Evolutionary conservation across 2,113 vertebrate genomes (phyloP).

Genomic region (Elachura formosa): DNA sequence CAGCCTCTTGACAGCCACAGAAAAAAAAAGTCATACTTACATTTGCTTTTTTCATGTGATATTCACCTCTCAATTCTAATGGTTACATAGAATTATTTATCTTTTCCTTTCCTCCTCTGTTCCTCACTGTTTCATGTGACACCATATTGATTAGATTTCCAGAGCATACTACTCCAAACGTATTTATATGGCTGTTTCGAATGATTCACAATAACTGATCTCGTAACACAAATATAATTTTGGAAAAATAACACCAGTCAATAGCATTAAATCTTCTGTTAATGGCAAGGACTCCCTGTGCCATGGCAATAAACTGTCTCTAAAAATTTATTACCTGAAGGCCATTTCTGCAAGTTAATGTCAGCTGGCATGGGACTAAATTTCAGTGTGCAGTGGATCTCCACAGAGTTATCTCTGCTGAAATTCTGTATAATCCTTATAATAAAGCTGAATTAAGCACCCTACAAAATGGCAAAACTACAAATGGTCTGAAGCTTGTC

Average conservation of each 20-base stretch:
- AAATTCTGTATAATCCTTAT: background rate
- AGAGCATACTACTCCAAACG: background rate
- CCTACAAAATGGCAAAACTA: background rate
- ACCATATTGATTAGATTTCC: constrained; percentile 21
- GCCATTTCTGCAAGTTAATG: background rate
- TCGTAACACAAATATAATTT: constrained; percentile 3
- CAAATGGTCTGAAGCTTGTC: background rate
- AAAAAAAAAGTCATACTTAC: background rate
- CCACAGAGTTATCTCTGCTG: background rate
- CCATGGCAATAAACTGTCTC: background rate
- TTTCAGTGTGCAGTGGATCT: background rate
- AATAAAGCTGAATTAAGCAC: background rate
- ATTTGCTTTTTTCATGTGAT: background rate
- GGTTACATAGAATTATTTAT: constrained; percentile 6
- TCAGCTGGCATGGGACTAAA: background rate
- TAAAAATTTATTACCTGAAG: background rate
- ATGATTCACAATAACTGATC: constrained; percentile 30
- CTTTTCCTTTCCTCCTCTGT: background rate
- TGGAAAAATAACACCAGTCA: constrained; percentile 14
- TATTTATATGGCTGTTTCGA: constrained; percentile 34
- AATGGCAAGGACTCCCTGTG: background rate
- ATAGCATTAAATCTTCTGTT: constrained; percentile 11
- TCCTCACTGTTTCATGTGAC: constrained; percentile 7
- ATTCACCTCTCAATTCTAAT: background rate
- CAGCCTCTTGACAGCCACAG: background rate